Conservation (phyloP, 2,888 invertebrate species). For the Drosophila merina region DNA sequence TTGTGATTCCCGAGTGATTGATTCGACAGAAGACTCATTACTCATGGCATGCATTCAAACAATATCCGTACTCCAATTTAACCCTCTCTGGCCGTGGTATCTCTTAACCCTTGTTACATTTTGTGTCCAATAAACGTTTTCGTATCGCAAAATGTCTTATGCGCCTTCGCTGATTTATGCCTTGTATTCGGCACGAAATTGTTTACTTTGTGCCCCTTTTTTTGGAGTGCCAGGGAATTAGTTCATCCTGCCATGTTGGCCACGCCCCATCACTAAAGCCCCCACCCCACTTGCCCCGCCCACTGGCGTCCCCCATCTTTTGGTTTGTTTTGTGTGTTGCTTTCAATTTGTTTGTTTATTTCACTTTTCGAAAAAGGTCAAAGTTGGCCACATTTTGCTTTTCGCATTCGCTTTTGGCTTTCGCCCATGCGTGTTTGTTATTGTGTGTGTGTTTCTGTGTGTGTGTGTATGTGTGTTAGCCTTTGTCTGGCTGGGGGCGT, state of each 20-base stretch:
- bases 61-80: conserved; percentile 8
- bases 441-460: conserved; percentile 9
- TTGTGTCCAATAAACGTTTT: conserved; percentile 3
- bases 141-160: conserved; percentile 35
- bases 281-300: conserved; percentile 17
- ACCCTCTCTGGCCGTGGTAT: not conserved
- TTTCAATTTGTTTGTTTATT: conserved; percentile 76
- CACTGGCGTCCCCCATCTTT: conserved; percentile 12
- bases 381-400: conserved; percentile 59
- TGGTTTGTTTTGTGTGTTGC: conserved; percentile 54
- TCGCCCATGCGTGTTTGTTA: conserved; percentile 29
- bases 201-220: conserved; percentile 52
- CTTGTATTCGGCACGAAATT: conserved; percentile 32
- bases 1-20: conserved; percentile 12
- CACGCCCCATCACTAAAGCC: conserved; percentile 40
- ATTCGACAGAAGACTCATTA: conserved; percentile 25
- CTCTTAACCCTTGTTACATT: not conserved
- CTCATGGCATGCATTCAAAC: conserved; percentile 20
- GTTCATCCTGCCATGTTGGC: conserved; percentile 49
- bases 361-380: conserved; percentile 71
- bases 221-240: conserved; percentile 49
- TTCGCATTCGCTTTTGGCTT: conserved; percentile 31
- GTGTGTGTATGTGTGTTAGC: conserved; percentile 7
- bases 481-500: conserved; percentile 3
- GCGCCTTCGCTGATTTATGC: conserved; percentile 44